Evolutionary conservation across 2,797 vertebrate genomes (phyloP).

Genomic region (Diplodus sargus): DNA sequence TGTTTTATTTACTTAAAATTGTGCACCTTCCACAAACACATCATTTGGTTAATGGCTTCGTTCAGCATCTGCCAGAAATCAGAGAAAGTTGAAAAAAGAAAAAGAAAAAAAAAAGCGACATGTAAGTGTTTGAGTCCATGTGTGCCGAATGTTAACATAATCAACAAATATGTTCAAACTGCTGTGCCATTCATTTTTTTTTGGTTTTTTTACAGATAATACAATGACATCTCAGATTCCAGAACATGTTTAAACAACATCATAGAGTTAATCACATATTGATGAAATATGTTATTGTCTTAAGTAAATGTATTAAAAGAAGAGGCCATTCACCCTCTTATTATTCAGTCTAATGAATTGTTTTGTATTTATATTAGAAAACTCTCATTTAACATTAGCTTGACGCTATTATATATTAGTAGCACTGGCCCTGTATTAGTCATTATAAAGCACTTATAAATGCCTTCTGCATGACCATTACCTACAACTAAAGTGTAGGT

Average conservation of each 20-base stretch:
- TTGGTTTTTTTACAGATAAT: conserved; percentile 9
- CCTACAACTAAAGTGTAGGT: too few species aligned
- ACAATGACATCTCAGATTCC: not conserved
- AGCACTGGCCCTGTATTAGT: too few species aligned
- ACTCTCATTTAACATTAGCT: too few species aligned
- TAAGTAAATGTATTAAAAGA: not conserved
- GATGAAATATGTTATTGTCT: conserved; percentile 16
- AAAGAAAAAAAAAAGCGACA: not conserved
- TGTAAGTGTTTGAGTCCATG: conserved; percentile 29
- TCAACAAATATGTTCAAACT: conserved; percentile 35
- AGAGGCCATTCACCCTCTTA: not conserved
- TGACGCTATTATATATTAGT: too few species aligned
- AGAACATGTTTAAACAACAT: conserved; percentile 12
- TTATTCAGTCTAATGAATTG: not conserved
- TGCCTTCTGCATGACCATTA: too few species aligned
- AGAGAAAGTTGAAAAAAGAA: conserved; percentile 4
- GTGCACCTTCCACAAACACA: conserved; percentile 50
- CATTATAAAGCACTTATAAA: too few species aligned
- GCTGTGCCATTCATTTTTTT: not conserved
- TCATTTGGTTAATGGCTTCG: conserved; percentile 71
- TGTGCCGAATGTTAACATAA: conserved; percentile 26
- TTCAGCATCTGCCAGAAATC: conserved; percentile 62
- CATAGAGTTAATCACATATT: not conserved
- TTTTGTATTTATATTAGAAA: too few species aligned
- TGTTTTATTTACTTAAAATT: conserved; percentile 65